These are phyloP conservation scores for Scartelaos histophorus DNA, from an alignment of 2,113 vertebrate genomes.

Conservation along the genomic window DNA sequence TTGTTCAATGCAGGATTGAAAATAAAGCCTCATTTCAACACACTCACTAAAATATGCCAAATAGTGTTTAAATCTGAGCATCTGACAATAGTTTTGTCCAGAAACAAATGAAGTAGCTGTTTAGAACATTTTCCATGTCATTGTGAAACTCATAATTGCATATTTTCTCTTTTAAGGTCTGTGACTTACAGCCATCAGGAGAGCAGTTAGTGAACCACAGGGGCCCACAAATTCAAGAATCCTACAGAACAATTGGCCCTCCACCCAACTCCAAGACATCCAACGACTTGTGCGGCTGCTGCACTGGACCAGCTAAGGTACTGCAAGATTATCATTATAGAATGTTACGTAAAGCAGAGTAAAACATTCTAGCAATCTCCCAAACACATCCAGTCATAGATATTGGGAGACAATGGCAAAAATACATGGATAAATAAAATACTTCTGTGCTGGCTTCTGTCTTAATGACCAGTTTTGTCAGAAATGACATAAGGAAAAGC, in stretches of 20 bases:
- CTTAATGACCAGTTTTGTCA: constrained; percentile 31
- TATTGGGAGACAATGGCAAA: constrained; percentile 44
- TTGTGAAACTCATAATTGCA: constrained; percentile 63
- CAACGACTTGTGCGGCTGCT: constrained; percentile 57
- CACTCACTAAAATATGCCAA: not conserved
- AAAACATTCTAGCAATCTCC: constrained; percentile 62
- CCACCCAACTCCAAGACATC: constrained; percentile 38
- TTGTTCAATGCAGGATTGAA: too few species aligned
- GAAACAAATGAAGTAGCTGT: constrained; percentile 71
- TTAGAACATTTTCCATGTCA: constrained; percentile 65
- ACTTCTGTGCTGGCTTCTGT: constrained; percentile 57
- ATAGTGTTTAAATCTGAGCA: constrained; percentile 11
- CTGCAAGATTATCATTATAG: constrained; percentile 41
- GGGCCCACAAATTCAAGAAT: constrained; percentile 69
- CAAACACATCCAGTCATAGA: constrained; percentile 64
- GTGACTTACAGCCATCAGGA: constrained; percentile 72
- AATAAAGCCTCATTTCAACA: not conserved
- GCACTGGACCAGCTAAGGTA: constrained; percentile 44
- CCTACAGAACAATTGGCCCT: constrained; percentile 53
- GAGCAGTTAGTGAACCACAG: constrained; percentile 59
- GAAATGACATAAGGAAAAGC: constrained; percentile 55
- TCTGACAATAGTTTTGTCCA: constrained; percentile 58
- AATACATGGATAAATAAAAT: constrained; percentile 61
- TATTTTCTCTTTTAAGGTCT: constrained; percentile 45
- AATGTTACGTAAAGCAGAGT: constrained; percentile 60